Percentiles rank a stretch among this genome's conserved stretches.
These are phyloP conservation scores for Halcyon leucocephala DNA, from an alignment of 2,797 vertebrate species.

Conservation along the genomic window DNA sequence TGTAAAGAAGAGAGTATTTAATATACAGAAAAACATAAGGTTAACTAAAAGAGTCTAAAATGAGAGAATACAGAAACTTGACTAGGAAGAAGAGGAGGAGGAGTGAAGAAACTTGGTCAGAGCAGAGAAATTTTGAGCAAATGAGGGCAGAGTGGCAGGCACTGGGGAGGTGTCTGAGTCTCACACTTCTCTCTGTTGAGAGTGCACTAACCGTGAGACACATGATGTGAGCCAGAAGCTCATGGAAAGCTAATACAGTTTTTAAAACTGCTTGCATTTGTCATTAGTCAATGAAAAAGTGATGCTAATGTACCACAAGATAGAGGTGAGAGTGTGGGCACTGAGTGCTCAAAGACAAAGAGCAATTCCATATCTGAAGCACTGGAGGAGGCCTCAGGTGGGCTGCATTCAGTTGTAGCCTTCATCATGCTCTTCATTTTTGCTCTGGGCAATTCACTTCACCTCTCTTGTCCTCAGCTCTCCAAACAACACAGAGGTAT, in stretches of 20 bases:
- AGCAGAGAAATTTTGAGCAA: neutral
- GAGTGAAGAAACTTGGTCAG: neutral
- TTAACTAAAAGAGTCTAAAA: neutral
- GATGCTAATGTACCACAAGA: neutral
- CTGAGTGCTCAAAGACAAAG: neutral
- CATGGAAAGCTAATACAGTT: neutral
- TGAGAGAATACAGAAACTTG: neutral
- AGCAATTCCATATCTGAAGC: neutral
- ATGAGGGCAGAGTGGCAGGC: neutral
- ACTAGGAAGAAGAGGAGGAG: neutral
- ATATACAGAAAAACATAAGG: neutral
- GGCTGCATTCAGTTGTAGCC: neutral
- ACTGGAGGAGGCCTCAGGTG: neutral
- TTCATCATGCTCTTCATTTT: neutral
- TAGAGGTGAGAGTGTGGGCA: neutral
- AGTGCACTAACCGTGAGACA: fast-evolving
- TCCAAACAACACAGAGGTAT: neutral
- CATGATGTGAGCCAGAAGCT: fast-evolving
- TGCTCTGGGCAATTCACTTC: neutral
- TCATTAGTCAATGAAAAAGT: neutral
- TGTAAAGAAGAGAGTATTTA: neutral
- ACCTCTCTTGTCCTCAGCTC: neutral
- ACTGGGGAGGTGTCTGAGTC: neutral
- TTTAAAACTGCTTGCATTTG: neutral
- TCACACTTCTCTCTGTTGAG: neutral